Evolutionary conservation across 2,113 vertebrate species (phyloP), one percentile per base, ranked within the genome.

Genomic region (Sminthopsis crassicaudata): DNA sequence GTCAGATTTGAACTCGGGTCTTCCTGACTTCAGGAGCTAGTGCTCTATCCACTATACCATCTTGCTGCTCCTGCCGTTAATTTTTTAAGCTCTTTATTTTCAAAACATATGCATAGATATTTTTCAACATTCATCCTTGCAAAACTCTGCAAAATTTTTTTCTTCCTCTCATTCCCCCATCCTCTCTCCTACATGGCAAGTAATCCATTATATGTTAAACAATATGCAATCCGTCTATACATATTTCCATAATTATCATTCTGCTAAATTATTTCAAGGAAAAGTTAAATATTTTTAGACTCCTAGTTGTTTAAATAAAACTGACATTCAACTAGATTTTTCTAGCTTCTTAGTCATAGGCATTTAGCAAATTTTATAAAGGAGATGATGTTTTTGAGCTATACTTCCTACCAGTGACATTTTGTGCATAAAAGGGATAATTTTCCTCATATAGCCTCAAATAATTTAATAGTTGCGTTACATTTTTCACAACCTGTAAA

Each of bases 401-500:
- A 22, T 84, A 42, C 67, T 42, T 76, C 16, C 48, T 90, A 51
- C 46, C 6, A 2, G 50, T 46, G 52, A 26, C 84, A 30, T 89
- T 96, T 92, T 30, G 5, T 30, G 48, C 76, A 6, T 22, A 89
- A 42, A 57, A 27, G 54, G 60, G 57, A 88, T 36, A 36, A n/a
- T 89, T 96, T 93, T 94, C 93, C 67, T 94, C 89, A 30, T 93
- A 89, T 46, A 67, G 50, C 27, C 92, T 76, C 92, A 24, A 95
- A 46, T 16, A 53, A 42, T 19, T 1, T 55, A 92, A 16, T 90
- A 46, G 60, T 52, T 91, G 89, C 93, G 10, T 27, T 94, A 50
- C 55, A 51, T 57, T 94, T 96, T 93, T 76, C 19, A 42, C 46
- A 90, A 93, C 10, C 93, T 92, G 91, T 92, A 55, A 54, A n/a